phyloP scores from a whole-genome alignment of 2,888 invertebrate species.

The Hedychridium roseum region DNA sequence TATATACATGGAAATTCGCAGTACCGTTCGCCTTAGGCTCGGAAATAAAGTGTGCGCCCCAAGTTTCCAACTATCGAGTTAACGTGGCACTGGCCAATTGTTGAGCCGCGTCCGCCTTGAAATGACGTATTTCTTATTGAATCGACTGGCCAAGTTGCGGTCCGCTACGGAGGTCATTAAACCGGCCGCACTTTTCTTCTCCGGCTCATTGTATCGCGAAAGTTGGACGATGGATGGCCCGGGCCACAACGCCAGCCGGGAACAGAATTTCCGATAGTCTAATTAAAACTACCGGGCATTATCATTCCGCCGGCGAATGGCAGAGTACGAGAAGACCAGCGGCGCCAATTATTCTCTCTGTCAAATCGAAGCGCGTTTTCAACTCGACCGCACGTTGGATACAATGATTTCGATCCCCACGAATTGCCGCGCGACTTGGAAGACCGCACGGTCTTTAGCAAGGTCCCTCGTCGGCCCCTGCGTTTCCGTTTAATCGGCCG shows the following conservation, averaged over 20 bases:
- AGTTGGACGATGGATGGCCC: conserved; percentile 14
- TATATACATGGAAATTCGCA: no score
- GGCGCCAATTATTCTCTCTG: no score
- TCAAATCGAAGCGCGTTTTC: no score
- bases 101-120: conserved; percentile 4
- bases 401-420: no score
- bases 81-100: neutral
- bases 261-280: conserved; percentile 17
- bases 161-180: conserved; percentile 7
- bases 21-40: no score
- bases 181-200: conserved; percentile 7
- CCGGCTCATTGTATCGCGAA: conserved; percentile 12
- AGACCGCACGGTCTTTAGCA: no score
- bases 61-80: conserved; percentile 14
- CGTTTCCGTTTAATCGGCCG: no score
- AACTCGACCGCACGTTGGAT: no score
- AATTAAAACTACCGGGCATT: conserved; percentile 13
- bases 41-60: conserved; percentile 11
- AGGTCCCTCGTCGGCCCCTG: no score
- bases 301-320: conserved; percentile 7
- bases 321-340: no score
- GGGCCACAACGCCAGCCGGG: neutral
- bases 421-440: no score
- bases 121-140: no score
- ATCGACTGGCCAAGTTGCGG: conserved; percentile 1